Evolutionary conservation across 2,113 vertebrate genomes (phyloP).

Genomic region (Phasianus colchicus): DNA sequence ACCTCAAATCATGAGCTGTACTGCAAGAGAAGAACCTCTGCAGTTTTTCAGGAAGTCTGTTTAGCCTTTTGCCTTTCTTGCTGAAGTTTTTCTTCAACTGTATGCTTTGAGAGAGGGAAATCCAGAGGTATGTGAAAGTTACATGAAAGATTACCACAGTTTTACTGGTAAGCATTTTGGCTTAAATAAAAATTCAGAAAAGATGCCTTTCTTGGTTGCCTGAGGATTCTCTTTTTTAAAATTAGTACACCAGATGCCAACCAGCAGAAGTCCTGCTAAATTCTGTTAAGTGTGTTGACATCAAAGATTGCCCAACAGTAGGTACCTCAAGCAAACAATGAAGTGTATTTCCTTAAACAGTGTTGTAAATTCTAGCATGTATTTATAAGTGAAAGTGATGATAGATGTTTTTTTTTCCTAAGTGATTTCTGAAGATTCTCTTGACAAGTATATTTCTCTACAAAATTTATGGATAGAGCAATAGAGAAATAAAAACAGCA

Average conservation of each 20-base stretch:
- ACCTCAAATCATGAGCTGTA: not conserved
- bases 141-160: not conserved
- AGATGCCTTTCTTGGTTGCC: not conserved
- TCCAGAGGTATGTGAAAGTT: not conserved
- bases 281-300: not conserved
- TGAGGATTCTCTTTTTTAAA: not conserved
- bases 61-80: not conserved
- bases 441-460: not conserved
- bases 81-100: not conserved
- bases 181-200: not conserved
- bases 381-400: not conserved
- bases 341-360: not conserved
- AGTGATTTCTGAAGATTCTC: not conserved
- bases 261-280: not conserved
- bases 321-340: not conserved
- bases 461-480: not conserved
- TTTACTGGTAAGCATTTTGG: not conserved
- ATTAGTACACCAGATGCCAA: not conserved
- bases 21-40: not conserved
- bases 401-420: not conserved
- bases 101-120: not conserved
- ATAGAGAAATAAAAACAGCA: not conserved
- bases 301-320: not conserved
- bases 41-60: not conserved
- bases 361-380: not conserved